Conservation (phyloP, 2,888 invertebrate genomes). For the Dryocosmus kuriphilus region DNA sequence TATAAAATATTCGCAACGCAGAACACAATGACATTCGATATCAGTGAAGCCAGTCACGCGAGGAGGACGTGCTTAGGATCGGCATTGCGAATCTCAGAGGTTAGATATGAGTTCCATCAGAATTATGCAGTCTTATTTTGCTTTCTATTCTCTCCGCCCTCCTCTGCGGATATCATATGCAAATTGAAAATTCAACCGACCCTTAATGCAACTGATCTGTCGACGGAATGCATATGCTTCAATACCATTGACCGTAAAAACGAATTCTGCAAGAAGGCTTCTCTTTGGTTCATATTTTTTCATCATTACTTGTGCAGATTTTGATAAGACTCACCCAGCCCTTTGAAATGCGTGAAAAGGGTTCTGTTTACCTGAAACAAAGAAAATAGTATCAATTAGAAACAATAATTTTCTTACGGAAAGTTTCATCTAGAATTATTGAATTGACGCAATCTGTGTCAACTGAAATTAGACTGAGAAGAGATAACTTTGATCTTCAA, state of each 20-base stretch:
- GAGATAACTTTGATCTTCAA: background rate
- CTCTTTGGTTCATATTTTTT: background rate
- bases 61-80: slow-evolving; percentile 43
- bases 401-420: too few relatives aligned
- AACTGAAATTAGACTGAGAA: background rate
- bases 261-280: background rate
- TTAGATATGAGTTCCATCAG: slow-evolving; percentile 41
- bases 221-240: background rate
- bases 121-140: slow-evolving; percentile 39
- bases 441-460: too few relatives aligned
- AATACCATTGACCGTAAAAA: background rate
- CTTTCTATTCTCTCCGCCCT: slow-evolving; percentile 15
- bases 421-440: too few relatives aligned
- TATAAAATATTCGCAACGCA: slow-evolving; percentile 57
- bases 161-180: slow-evolving; percentile 36
- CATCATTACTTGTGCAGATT: background rate
- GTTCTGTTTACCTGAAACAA: slow-evolving; percentile 1
- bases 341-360: background rate
- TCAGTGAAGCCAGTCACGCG: slow-evolving; percentile 57
- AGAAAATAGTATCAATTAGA: background rate
- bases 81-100: slow-evolving; percentile 33
- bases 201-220: slow-evolving; percentile 26
- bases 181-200: slow-evolving; percentile 40
- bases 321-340: background rate
- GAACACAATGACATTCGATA: slow-evolving; percentile 54